Evolutionary conservation across 2,888 invertebrate species (phyloP), one percentile per base, ranked within the genome.

Genomic region (Ichneumoninae sp.): DNA sequence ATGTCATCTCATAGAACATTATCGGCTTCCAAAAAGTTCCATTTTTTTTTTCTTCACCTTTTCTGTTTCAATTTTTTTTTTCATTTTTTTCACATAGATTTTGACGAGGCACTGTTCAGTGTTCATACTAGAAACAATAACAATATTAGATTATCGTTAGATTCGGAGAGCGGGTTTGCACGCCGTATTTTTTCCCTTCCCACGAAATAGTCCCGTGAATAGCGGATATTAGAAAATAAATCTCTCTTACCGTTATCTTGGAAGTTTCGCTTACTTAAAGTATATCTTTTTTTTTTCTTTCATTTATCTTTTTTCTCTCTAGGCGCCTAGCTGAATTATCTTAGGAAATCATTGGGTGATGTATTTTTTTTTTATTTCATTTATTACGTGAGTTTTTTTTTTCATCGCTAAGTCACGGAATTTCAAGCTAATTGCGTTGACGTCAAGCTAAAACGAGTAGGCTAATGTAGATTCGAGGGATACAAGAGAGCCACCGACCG

Each of bases 41-140:
- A 22, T 54, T 81, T 50, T 57, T 66, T 88, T 90, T 90, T 78
- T 36, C 71, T 47, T 60, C 76, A 74, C 54, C 52, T 68, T 19
- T 36, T 57, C 33, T 60, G 69, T 89, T 88, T 90, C 90, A 72
- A 33, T 75, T 52, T 66, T 78, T 40, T 57, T 50, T 75, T 57
- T 57, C 10, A 26, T 47, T 57, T 47, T 89, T 88, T 91, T 91
- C 90, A 90, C 90, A 91, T 89, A 91, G 90, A 92, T 92, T 91
- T 91, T 89, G 91, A 92, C 91, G 92, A 92, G 92, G 92, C 92
- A 92, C 92, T 92, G 91, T 91, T 92, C 89, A 91, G 92, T 91
- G 92, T 92, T 92, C 90, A 89, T 91, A 90, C 89, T 91, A 91
- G 89, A 92, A 92, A 91, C 90, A 91, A 91, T 92, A 91, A 92